A percentile compares a stretch with the other conserved stretches of the same genome.
phyloP scores from a whole-genome alignment of 2,888 invertebrate species.

The Macaria notata region DNA sequence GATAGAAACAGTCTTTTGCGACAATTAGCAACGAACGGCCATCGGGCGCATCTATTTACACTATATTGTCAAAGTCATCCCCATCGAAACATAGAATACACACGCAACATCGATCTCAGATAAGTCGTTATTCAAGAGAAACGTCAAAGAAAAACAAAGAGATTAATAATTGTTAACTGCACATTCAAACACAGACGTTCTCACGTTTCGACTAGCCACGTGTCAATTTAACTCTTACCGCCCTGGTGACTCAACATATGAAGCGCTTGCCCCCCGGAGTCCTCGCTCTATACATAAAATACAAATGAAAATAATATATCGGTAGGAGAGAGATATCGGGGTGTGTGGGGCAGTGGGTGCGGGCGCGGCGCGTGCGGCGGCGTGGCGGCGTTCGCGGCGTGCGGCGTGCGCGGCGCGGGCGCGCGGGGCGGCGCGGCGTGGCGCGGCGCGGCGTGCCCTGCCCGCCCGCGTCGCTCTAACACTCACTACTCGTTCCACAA shows the following conservation, averaged over 20 bases:
- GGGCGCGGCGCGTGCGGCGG: constrained; percentile 42
- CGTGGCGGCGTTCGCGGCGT: constrained; percentile 44
- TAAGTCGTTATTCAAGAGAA: constrained; percentile 81
- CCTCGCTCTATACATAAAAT: constrained; percentile 93
- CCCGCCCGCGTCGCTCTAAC: constrained; percentile 44
- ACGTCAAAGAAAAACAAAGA: constrained; percentile 81
- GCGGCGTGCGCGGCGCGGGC: constrained; percentile 36
- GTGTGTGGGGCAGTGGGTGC: constrained; percentile 66
- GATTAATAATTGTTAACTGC: constrained; percentile 74
- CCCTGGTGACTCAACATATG: constrained; percentile 96
- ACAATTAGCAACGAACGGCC: constrained; percentile 82
- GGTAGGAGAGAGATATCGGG: constrained; percentile 77
- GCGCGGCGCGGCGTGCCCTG: constrained; percentile 37
- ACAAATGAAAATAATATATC: constrained; percentile 82
- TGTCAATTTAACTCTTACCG: constrained; percentile 89
- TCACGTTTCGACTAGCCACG: constrained; percentile 80
- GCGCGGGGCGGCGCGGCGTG: constrained; percentile 36
- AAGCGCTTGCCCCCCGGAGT: constrained; percentile 94
- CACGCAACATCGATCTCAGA: constrained; percentile 81
- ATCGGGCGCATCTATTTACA: constrained; percentile 81
- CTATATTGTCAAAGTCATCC: constrained; percentile 76
- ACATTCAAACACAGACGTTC: constrained; percentile 83
- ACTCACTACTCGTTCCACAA: constrained; percentile 76
- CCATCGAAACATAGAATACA: constrained; percentile 82
- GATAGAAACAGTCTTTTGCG: constrained; percentile 81